Evolutionary conservation across 2,888 invertebrate genomes (phyloP), one percentile per base, ranked within the genome.

Genomic region (Nesidiocoris tenuis): DNA sequence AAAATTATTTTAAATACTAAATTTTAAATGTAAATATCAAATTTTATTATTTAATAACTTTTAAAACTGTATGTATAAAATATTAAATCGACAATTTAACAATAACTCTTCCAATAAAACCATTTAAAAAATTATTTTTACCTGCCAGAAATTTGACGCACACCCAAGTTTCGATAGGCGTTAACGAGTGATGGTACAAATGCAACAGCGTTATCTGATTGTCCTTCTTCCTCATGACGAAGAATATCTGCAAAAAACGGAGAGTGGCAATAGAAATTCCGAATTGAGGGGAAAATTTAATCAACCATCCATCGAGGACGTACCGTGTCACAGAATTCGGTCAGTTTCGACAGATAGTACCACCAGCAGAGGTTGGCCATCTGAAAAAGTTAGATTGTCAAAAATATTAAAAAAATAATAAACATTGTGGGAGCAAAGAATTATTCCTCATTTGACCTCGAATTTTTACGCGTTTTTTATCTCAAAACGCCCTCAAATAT

Each of bases 281-380:
- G n/a, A n/a, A n/a, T n/a, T n/a, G n/a, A 56, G 5, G 55, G 16
- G 17, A 24, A 22, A 22, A 17, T 0, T 17, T 56, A 56, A 2
- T 2, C 56, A 56, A 2, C 7, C 56, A 5, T 2, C 1, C 2
- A 2, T 1, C n/a, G 7, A 5, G 19, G n/a, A 18, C 21, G 12
- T 71, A 80, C 80, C 74, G 94, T 95, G 85, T 95, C 95, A 1
- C 92, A 89, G 81, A 95, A 92, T 85, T 95, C 95, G 2, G 93
- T 90, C 80, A 94, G 87, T 84, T 95, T 95, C 66, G 94, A 94
- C 83, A 94, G 90, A 86, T 93, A 95, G 85, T 94, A 95, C 88
- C 91, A 91, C 93, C 94, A 94, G 83, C 93, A 93, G 2, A 93
- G 87, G 79, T 89, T 90, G 68, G 92, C 90, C 93, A 95, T 94